These are phyloP conservation scores for Eilema caniola DNA, from an alignment of 2,888 invertebrate genomes.

Conservation along the genomic window DNA sequence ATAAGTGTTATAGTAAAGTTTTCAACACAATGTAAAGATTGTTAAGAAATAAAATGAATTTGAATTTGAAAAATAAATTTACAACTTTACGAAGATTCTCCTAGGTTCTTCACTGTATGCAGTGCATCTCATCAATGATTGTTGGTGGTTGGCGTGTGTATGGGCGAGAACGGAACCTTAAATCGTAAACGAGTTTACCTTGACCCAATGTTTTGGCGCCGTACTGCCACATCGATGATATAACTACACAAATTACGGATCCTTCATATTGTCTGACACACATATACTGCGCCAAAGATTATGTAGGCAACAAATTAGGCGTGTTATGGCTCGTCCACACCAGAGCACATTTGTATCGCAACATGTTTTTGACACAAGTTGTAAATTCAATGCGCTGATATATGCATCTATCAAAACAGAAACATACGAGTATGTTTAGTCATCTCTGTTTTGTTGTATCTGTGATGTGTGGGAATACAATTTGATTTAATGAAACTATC, in stretches of 20 bases:
- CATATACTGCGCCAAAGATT: background rate
- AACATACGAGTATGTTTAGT: no score
- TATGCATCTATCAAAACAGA: no score
- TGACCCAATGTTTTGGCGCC: constrained; percentile 57
- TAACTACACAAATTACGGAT: constrained; percentile 36
- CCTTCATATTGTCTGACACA: constrained; percentile 28
- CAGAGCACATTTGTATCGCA: background rate
- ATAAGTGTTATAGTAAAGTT: no score
- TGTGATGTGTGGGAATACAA: no score
- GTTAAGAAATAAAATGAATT: no score
- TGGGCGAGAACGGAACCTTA: constrained; percentile 24
- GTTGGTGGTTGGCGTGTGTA: constrained; percentile 3
- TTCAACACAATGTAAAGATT: no score
- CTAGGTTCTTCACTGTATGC: background rate
- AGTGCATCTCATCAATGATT: constrained; percentile 4
- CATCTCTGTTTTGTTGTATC: no score
- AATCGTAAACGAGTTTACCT: constrained; percentile 52
- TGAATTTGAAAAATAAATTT: no score
- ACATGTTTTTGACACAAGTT: background rate
- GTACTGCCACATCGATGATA: constrained; percentile 46
- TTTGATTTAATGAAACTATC: no score
- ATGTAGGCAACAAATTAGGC: background rate
- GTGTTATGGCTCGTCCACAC: background rate
- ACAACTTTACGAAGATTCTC: background rate
- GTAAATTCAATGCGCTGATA: background rate